Percentiles rank a stretch among this genome's conserved stretches.
Conservation (phyloP, 2,888 invertebrate genomes). For the Lissonota sp. region DNA sequence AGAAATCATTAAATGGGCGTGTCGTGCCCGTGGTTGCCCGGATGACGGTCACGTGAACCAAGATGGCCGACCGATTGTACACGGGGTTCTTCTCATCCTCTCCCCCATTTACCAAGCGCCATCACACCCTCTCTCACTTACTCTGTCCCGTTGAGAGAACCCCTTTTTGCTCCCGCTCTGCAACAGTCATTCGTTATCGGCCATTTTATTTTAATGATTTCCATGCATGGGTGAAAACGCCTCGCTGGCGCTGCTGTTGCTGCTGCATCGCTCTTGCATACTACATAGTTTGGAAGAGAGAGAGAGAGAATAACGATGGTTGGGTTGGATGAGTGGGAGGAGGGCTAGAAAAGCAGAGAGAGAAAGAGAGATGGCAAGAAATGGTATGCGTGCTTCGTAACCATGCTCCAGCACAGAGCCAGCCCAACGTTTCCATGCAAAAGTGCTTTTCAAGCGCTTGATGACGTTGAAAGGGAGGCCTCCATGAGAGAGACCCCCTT, state of each 20-base stretch:
- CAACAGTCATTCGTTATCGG: constrained; percentile 84
- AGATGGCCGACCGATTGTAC: constrained; percentile 79
- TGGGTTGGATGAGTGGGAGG: constrained; percentile 18
- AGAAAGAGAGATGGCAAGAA: constrained; percentile 51
- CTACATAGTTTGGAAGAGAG: constrained; percentile 28
- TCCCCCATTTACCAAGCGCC: neutral
- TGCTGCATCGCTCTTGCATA: constrained; percentile 60
- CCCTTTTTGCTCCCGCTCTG: constrained; percentile 67
- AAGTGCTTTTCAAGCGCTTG: constrained; percentile 31
- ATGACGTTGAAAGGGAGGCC: constrained; percentile 54
- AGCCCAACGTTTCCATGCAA: constrained; percentile 55
- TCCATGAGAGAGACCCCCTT: constrained; percentile 54
- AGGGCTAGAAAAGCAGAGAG: constrained; percentile 23
- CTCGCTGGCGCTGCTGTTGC: constrained; percentile 71
- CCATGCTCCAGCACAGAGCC: constrained; percentile 46
- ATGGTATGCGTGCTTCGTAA: constrained; percentile 60
- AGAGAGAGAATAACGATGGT: constrained; percentile 22
- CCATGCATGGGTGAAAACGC: constrained; percentile 83
- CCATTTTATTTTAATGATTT: constrained; percentile 84
- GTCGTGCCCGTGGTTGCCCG: constrained; percentile 83
- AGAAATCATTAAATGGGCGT: constrained; percentile 84
- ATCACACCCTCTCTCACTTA: constrained; percentile 11
- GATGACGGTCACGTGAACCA: constrained; percentile 84
- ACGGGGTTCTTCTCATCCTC: constrained; percentile 69
- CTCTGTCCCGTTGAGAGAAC: constrained; percentile 32